Percentiles rank a stretch among this genome's conserved stretches.
phyloP scores from a whole-genome alignment of 2,888 invertebrate genomes.

The Acrocyrtus sp. region DNA sequence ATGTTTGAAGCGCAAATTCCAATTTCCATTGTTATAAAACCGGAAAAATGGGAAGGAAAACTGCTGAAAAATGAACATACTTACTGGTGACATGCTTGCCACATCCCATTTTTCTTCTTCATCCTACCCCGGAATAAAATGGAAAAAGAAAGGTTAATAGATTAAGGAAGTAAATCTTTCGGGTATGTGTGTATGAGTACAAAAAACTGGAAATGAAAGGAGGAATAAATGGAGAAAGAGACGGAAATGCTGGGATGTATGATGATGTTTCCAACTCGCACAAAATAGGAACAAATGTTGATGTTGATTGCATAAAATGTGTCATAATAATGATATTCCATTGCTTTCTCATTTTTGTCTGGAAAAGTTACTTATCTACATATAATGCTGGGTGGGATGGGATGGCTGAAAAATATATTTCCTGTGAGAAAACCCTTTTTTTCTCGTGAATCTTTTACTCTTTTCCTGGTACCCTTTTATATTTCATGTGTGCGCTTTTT shows the following conservation, averaged over 20 bases:
- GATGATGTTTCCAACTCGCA: background rate
- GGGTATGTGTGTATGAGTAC: background rate
- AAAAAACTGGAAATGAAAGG: too few species aligned
- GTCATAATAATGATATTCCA: too few species aligned
- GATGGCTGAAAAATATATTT: constrained; percentile 31
- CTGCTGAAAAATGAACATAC: constrained; percentile 20
- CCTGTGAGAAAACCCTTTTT: constrained; percentile 10
- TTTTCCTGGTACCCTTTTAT: constrained; percentile 13
- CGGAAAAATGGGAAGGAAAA: too few species aligned
- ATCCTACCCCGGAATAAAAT: background rate
- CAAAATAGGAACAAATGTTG: background rate
- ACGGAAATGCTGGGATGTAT: constrained; percentile 1
- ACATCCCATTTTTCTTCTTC: constrained; percentile 15
- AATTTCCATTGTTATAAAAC: too few species aligned
- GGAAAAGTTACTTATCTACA: background rate
- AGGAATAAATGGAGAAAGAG: background rate
- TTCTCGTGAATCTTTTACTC: background rate
- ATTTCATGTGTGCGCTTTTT: constrained; percentile 27
- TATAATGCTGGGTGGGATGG: background rate
- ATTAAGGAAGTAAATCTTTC: background rate
- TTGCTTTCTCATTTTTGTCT: background rate
- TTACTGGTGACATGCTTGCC: constrained; percentile 20
- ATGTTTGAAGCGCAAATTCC: too few species aligned
- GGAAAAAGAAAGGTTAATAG: constrained; percentile 10
- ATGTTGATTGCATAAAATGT: background rate